Conservation (phyloP, 2,888 invertebrate genomes). For the Diarsia dahlii region DNA sequence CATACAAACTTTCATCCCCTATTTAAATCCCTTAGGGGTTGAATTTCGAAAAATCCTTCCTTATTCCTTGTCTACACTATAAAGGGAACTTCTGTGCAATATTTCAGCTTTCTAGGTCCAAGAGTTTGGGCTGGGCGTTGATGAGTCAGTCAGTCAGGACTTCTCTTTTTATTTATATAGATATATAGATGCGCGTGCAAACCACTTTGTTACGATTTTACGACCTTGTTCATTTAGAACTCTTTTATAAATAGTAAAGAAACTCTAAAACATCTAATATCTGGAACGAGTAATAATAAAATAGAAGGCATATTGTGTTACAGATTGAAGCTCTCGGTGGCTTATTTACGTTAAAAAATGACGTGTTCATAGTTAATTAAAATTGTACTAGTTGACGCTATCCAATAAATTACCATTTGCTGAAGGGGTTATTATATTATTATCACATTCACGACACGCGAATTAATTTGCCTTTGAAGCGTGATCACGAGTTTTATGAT, state of each 20-base stretch:
- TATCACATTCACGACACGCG: conserved; percentile 17
- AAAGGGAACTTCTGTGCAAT: too few species aligned
- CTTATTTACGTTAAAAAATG: conserved; percentile 9
- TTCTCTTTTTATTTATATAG: too few species aligned
- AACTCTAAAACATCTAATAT: neutral
- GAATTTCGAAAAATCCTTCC: too few species aligned
- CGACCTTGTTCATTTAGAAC: neutral
- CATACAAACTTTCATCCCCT: too few species aligned
- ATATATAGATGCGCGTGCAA: too few species aligned
- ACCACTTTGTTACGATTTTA: neutral
- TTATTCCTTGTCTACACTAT: too few species aligned
- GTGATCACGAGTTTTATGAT: conserved; percentile 14
- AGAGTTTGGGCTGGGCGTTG: too few species aligned
- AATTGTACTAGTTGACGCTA: neutral
- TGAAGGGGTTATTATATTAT: conserved; percentile 9
- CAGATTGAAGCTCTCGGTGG: neutral
- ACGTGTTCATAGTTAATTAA: conserved; percentile 7
- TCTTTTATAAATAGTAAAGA: neutral
- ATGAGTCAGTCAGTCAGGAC: too few species aligned
- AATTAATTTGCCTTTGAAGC: conserved; percentile 17
- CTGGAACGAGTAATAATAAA: neutral
- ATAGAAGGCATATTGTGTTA: too few species aligned
- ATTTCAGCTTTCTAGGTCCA: too few species aligned
- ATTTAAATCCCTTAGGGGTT: too few species aligned
- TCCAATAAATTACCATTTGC: conserved; percentile 15